phyloP scores from a whole-genome alignment of 2,888 invertebrate species.

The Sarcophaga variegata region DNA sequence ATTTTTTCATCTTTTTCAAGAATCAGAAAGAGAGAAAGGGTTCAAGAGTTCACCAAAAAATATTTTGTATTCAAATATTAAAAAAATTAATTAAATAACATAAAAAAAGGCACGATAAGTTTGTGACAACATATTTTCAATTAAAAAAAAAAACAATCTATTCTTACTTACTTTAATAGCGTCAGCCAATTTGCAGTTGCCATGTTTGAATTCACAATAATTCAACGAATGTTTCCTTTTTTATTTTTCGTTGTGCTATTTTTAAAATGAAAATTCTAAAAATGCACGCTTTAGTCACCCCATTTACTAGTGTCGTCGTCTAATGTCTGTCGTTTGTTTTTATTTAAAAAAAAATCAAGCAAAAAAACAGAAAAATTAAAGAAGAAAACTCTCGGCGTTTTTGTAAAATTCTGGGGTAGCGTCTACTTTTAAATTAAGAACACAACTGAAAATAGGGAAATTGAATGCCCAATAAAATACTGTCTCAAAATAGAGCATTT shows the following conservation, averaged over 20 bases:
- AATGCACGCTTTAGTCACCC: conserved; percentile 33
- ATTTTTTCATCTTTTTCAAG: too few relatives aligned
- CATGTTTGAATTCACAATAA: too few relatives aligned
- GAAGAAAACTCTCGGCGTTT: neutral
- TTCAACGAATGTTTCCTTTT: neutral
- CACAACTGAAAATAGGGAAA: conserved; percentile 40
- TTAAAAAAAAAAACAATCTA: too few relatives aligned
- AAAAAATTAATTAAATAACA: conserved; percentile 9
- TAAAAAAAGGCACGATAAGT: neutral
- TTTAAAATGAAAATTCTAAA: conserved; percentile 32
- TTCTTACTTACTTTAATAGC: too few relatives aligned
- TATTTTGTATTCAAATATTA: conserved; percentile 8
- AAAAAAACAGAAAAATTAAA: neutral
- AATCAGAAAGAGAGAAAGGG: too few relatives aligned
- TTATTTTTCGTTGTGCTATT: neutral
- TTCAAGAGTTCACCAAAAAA: neutral
- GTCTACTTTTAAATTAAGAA: conserved; percentile 52
- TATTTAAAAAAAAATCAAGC: neutral
- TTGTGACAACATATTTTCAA: neutral
- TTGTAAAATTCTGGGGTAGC: conserved; percentile 34
- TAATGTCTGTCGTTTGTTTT: conserved; percentile 9
- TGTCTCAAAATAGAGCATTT: neutral
- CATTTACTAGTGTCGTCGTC: conserved; percentile 32
- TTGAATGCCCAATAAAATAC: neutral
- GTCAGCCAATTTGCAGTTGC: too few relatives aligned